Evolutionary conservation across 1,140 invertebrate species (phyloP), one percentile per base, ranked within the genome.

Genomic region (Sesamia nonagrioides): DNA sequence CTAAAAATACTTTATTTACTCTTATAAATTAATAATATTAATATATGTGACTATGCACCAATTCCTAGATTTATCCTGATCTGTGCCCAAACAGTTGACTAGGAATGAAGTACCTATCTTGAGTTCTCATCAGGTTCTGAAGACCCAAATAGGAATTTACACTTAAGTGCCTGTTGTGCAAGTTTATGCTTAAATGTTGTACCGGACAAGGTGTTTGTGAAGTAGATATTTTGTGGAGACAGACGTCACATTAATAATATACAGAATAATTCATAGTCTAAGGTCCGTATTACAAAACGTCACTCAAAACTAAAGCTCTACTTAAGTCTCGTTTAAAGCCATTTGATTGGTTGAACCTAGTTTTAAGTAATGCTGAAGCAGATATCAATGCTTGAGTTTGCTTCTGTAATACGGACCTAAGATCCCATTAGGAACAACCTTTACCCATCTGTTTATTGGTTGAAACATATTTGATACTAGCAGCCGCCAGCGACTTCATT

Each of bases 1-100:
- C n/a, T n/a, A n/a, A 86, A 90, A 75, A 90, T 89, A 90, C 92
- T 91, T 93, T 93, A 91, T 92, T 92, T 91, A 91, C 91, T 91
- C 82, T 86, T 86, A 85, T 88, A 92, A 88, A 86, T 81, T 91
- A 84, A 83, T 88, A 88, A 84, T 87, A 87, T 87, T 76, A 80
- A 80, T 84, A 33, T 56, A 73, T 45, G 74, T 79, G 60, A 66
- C 69, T 66, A 50, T 76, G n/a, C 61, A 77, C 60, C 35, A 54
- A 68, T 68, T 77, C 48, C 60, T 66, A 77, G n/a, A 68, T 77
- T 40, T 17, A 27, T 75, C 63, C 58, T 17, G 42, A 75, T 63
- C 56, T 50, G 45, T 61, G 58, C 58, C 72, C 56, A 17, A 48
- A n/a, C 18, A 48, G 58, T 75, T 52, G 35, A 58, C 15, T 63